Conservation (phyloP, 2,797 vertebrate genomes). For the Chloroceryle inda region DNA sequence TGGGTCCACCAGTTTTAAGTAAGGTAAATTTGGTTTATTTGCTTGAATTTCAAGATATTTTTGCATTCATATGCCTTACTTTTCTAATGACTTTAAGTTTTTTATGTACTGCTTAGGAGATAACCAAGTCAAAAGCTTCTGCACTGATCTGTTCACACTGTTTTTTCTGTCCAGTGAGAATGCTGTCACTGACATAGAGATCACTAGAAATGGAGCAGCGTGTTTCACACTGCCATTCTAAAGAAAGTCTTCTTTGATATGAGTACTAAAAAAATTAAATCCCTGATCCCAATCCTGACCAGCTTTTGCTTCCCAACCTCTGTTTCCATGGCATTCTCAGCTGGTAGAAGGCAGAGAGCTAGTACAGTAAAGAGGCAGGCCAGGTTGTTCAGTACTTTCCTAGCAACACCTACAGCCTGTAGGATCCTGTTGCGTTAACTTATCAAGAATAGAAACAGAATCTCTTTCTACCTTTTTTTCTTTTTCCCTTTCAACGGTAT, state of each 20-base stretch:
- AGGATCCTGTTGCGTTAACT: slow-evolving; percentile 42
- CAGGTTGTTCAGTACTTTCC: slow-evolving; percentile 48
- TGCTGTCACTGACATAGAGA: neutral
- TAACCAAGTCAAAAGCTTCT: neutral
- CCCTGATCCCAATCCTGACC: neutral
- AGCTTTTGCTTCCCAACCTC: slow-evolving; percentile 60
- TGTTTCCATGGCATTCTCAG: slow-evolving; percentile 63
- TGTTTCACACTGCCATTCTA: slow-evolving; percentile 51
- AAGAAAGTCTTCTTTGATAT: slow-evolving; percentile 55
- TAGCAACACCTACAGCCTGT: slow-evolving; percentile 58
- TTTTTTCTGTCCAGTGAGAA: neutral
- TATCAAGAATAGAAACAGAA: slow-evolving; percentile 55
- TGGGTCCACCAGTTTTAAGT: neutral
- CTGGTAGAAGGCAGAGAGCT: slow-evolving; percentile 49
- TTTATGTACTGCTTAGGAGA: neutral
- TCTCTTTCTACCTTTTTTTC: slow-evolving; percentile 50
- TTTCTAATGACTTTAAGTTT: neutral
- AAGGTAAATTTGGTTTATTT: neutral
- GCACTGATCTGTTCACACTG: neutral
- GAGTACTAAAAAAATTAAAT: slow-evolving; percentile 47
- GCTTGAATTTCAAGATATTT: neutral
- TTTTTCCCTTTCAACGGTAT: slow-evolving; percentile 26
- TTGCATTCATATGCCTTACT: neutral
- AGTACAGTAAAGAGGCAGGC: slow-evolving; percentile 28
- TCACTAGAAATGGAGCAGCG: slow-evolving; percentile 45